Evolutionary conservation across 2,888 invertebrate species (phyloP), one percentile per base, ranked within the genome.

Genomic region (Morpho helenor): DNA sequence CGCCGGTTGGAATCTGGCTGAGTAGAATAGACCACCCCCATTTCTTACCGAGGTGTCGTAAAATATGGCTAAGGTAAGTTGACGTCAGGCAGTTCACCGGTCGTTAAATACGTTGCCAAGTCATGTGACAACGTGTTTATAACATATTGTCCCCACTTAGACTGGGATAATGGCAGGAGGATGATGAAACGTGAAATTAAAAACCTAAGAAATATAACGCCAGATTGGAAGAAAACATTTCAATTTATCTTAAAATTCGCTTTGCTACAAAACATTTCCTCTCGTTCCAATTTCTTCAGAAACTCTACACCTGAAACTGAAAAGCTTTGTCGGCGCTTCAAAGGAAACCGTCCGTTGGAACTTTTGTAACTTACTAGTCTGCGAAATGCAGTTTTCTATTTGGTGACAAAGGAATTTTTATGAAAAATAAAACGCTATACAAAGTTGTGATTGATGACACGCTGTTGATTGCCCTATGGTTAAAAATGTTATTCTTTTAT

Each of bases 301-400:
- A 45, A n/a, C 52, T 53, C 46, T n/a, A 53, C 52, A 53, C 46
- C 52, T 53, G 52, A 46, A 53, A 46, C 52, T 53, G 52, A 53
- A 46, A 53, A 45, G 52, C 52, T 53, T 53, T 53, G 52, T 47
- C 52, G 52, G 52, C 41, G 22, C 46, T 53, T 46, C 52, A 53
- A 53, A 53, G 52, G 52, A 46, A 53, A 46, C 39, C 52, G 46
- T 53, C 46, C 40, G 22, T 9, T 16, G n/a, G 45, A 46, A 52
- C 39, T 52, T 52, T 40, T 39, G 44, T 46, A 52, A 52, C 52
- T 46, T 46, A 39, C 52, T 52, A 16, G 45, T 16, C 46, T 6
- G 45, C 45, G 16, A 52, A 52, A 40, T 52, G 52, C 45, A 52
- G 40, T 52, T 52, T 40, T 45, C 46, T 31, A 44, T 52, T 52